Percentiles rank a stretch among this genome's conserved stretches.
Evolutionary conservation across 2,888 invertebrate genomes (phyloP).

Genomic region (Drosophila acutilabella): DNA sequence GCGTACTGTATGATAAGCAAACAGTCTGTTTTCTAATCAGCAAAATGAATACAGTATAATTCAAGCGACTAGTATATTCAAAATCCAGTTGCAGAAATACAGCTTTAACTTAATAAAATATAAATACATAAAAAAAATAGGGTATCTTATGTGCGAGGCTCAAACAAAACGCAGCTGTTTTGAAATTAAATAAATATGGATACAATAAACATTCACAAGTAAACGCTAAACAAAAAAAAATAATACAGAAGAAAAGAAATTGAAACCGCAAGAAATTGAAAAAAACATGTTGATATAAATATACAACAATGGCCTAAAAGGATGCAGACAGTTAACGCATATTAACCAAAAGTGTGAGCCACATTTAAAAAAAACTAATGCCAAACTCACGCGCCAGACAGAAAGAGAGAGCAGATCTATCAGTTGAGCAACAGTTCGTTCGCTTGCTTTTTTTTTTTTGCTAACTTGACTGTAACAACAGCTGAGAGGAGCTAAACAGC

Average conservation of each 20-base stretch:
- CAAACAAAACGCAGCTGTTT: constrained; percentile 12
- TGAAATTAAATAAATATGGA: constrained; percentile 29
- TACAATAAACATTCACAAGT: constrained; percentile 43
- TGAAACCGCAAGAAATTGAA: not conserved
- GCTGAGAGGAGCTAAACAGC: constrained; percentile 23
- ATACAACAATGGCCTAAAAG: constrained; percentile 19
- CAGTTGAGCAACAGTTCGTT: constrained; percentile 18
- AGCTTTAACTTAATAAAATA: not conserved
- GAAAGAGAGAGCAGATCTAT: not conserved
- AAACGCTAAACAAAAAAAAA: constrained; percentile 45
- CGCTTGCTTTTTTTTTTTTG: not conserved
- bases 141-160: not conserved
- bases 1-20: not conserved
- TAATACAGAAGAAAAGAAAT: not conserved
- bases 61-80: not conserved
- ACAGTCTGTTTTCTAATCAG: not conserved
- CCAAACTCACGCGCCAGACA: constrained; percentile 54
- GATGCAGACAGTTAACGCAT: constrained; percentile 12
- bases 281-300: constrained; percentile 23
- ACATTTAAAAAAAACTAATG: constrained; percentile 42
- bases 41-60: not conserved
- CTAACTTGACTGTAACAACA: constrained; percentile 26
- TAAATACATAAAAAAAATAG: not conserved
- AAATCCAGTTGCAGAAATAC: not conserved
- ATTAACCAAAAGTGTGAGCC: not conserved